Percentiles rank a stretch among this genome's conserved stretches.
Conservation (phyloP, 2,888 invertebrate genomes). For the Heliconius aoede region DNA sequence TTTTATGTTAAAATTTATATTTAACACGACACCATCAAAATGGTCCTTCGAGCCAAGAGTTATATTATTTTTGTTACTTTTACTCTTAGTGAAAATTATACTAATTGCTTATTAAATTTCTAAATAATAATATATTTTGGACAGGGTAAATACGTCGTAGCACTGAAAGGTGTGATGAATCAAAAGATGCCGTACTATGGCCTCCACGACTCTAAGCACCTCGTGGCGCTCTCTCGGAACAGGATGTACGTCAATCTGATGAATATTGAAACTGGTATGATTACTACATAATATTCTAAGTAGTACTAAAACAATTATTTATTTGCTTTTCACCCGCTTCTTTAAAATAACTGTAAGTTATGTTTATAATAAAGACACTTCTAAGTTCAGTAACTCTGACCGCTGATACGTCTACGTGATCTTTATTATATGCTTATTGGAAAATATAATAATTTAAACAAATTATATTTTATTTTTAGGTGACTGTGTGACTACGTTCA, state of each 20-base stretch:
- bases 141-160: constrained; percentile 85
- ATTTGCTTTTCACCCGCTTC: no score
- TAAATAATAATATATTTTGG: not conserved
- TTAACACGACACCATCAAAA: no score
- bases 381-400: no score
- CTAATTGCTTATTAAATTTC: not conserved
- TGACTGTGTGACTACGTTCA: constrained; percentile 93
- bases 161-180: constrained; percentile 94
- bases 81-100: not conserved
- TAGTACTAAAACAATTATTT: no score
- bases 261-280: constrained; percentile 89
- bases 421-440: no score
- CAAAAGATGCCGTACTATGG: constrained; percentile 96
- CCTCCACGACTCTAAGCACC: constrained; percentile 90
- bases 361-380: no score
- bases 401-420: no score
- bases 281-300: no score
- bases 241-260: constrained; percentile 95
- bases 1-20: not conserved
- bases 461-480: constrained; percentile 70
- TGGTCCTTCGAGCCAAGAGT: no score
- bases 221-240: constrained; percentile 92
- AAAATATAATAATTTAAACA: not conserved
- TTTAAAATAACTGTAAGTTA: no score
- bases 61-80: not conserved